These are phyloP conservation scores for Lophotriccus pileatus DNA, from an alignment of 2,797 vertebrate genomes.

Conservation along the genomic window DNA sequence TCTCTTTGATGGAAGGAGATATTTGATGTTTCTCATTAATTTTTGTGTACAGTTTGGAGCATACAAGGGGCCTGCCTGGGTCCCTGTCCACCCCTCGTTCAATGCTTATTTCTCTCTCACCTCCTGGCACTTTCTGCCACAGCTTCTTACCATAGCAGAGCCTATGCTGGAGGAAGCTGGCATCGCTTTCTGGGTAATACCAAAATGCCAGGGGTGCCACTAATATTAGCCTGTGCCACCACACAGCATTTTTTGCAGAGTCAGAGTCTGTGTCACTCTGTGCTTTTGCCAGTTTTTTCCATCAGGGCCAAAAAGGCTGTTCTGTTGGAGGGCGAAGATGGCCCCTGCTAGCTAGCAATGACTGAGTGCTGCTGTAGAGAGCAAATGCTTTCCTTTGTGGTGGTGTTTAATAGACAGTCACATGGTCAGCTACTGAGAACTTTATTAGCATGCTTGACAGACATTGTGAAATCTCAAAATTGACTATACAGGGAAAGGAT, in stretches of 20 bases:
- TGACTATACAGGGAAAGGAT: neutral
- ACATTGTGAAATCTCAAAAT: neutral
- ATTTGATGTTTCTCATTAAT: neutral
- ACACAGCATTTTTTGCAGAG: neutral
- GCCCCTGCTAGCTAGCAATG: neutral
- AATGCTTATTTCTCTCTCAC: neutral
- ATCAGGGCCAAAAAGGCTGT: neutral
- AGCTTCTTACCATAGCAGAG: neutral
- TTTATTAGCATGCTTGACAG: neutral
- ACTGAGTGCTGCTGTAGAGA: neutral
- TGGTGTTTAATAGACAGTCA: neutral
- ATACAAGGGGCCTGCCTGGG: neutral
- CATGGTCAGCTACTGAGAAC: neutral
- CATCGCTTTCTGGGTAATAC: neutral
- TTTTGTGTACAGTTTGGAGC: neutral
- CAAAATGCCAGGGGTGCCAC: neutral
- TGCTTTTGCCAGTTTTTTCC: neutral
- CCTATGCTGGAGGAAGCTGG: neutral
- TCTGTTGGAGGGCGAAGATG: neutral
- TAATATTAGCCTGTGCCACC: neutral
- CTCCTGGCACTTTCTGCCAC: rapidly evolving
- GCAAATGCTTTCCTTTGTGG: neutral
- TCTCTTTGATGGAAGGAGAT: neutral
- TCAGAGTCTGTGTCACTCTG: neutral
- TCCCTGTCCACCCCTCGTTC: neutral